phyloP scores from a whole-genome alignment of 1,140 invertebrate genomes.

The Megalonaias nervosa region DNA sequence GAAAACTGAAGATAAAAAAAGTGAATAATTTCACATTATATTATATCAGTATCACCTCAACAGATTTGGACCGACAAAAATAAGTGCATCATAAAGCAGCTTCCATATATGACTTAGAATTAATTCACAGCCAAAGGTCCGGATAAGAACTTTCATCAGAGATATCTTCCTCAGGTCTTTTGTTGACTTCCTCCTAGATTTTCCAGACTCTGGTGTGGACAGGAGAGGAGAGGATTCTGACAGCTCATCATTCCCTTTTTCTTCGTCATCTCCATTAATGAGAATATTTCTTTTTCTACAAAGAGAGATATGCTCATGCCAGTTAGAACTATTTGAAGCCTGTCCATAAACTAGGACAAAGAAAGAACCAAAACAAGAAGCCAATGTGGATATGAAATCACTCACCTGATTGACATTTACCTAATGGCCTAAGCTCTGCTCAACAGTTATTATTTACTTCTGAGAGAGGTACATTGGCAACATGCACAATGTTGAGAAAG shows the following conservation, averaged over 20 bases:
- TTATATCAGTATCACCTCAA: slow-evolving; percentile 29
- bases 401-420: too few relatives aligned
- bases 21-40: too few relatives aligned
- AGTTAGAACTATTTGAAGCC: too few relatives aligned
- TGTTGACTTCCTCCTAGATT: slow-evolving; percentile 5
- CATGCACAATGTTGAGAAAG: too few relatives aligned
- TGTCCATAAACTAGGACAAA: too few relatives aligned
- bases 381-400: too few relatives aligned
- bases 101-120: slow-evolving; percentile 45
- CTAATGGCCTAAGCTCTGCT: too few relatives aligned
- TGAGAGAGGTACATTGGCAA: too few relatives aligned
- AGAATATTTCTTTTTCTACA: slow-evolving; percentile 11
- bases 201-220: neutral
- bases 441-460: too few relatives aligned
- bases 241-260: neutral
- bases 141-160: slow-evolving; percentile 32
- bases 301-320: too few relatives aligned
- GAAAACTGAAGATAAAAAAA: too few relatives aligned
- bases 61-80: slow-evolving; percentile 47
- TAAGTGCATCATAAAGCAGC: slow-evolving; percentile 44
- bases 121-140: slow-evolving; percentile 43
- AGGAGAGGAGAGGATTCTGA: slow-evolving; percentile 36
- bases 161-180: slow-evolving; percentile 31
- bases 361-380: too few relatives aligned
- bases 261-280: neutral